Evolutionary conservation across 2,888 invertebrate species (phyloP), one percentile per base, ranked within the genome.

Genomic region (Enoplolaimus lenunculus): DNA sequence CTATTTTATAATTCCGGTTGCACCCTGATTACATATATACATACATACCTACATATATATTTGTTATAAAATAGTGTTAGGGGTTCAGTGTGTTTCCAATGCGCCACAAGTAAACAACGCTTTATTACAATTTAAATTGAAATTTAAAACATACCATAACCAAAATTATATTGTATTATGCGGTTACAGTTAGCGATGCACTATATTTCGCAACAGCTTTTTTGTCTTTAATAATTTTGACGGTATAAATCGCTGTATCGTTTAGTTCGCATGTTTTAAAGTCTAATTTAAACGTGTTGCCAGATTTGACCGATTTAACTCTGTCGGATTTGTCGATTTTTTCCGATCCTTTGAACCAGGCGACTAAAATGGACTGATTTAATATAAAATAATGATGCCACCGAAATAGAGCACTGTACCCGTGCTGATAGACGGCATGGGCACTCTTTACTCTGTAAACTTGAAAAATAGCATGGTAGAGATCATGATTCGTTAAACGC

Each of bases 181-280:
- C n/a, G n/a, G n/a, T n/a, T n/a, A 72, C 62, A 30, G 60, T 68
- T 31, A 72, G 33, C 1, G 72, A 72, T n/a, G 77, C 77, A 21
- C 75, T 69, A 68, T 76, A 77, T 70, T 77, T 77, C 28, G 77
- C 76, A 33, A 77, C 74, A 34, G 77, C 77, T 71, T 77, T 77
- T 74, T 77, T 77, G 69, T 77, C 77, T 67, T 76, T 77, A 70
- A 77, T 77, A 68, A 77, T 76, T 73, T 77, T 77, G 31, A 77
- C 77, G 64, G 75, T 75, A 69, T 77, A 77, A 7, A 75, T 29
- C 16, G 69, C 71, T 2, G 57, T 45, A 34, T 71, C 69, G 2
- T 21, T 3, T 21, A 33, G 16, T 28, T 60, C 68, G 28, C 60
- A 34, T 1, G 62, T 35, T 35, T 77, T 77, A 71, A 77, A 74